Conservation (phyloP, 2,113 vertebrate genomes). For the Dasyurus viverrinus region DNA sequence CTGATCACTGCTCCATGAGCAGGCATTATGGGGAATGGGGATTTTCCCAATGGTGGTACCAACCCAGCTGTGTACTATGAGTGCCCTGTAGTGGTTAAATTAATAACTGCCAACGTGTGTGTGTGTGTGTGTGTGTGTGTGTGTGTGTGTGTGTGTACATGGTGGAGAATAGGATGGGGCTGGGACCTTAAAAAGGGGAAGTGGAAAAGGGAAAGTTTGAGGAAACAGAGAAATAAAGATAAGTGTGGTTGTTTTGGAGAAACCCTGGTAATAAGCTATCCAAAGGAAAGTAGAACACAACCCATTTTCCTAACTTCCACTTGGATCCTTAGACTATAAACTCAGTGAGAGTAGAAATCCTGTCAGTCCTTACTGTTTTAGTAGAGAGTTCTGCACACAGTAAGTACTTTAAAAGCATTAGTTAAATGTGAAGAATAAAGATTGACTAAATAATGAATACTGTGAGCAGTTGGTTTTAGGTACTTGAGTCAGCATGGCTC, state of each 20-base stretch:
- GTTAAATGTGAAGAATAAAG: background rate
- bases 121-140: background rate
- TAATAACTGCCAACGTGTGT: background rate
- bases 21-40: background rate
- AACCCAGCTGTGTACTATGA: background rate
- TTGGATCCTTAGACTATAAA: background rate
- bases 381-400: background rate
- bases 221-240: background rate
- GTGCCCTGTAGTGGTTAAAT: background rate
- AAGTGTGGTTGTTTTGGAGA: background rate
- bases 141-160: background rate
- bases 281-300: background rate
- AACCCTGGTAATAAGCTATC: background rate
- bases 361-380: background rate
- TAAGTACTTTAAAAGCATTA: background rate
- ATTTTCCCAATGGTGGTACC: background rate
- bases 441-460: background rate
- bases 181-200: background rate
- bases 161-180: background rate
- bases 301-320: background rate
- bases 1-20: background rate
- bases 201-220: background rate
- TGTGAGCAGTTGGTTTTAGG: background rate
- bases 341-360: background rate
- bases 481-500: background rate